Base-by-base conservation (phyloP, 2,888 invertebrate genomes). In the Empis stercorea region DNA sequence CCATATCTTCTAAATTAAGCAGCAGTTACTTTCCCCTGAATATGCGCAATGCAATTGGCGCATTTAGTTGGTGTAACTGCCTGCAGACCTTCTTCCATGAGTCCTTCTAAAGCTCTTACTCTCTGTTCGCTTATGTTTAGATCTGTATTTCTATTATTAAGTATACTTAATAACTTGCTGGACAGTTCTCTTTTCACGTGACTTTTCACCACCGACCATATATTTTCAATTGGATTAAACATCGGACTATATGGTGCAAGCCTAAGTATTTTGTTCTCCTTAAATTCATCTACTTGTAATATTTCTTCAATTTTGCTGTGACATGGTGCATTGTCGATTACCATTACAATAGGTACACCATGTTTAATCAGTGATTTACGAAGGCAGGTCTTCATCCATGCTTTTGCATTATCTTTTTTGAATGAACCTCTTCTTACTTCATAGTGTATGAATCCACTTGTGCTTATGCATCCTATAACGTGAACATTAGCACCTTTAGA, bases 221-320 rank as follows among this genome's bases (percentile, higher is more conserved):
- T 17, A 38, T 38, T 38, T 38, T 38, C 38, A 38, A 38, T 38
- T 10, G 38, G 38, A 38, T 38, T 38, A 16, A 38, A 17, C 38
- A 38, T 38, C 13, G 38, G 10, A 17, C 17, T 17, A 38, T 38
- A 38, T 10, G 38, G 38, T 38, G 10, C 9, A 17, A 38, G 38
- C 13, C 32, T 32, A 32, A 32, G 32, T 32, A 13, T 38, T 17
- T 13, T 16, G 17, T 38, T 38, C 10, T 38, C 38, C 10, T 17
- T 10, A 40, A 40, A 40, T 40, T 23, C 40, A 11, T n/a, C 14
- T 10, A 38, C 44, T 36, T n/a, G 40, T n/a, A 40, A 40, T 10
- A 40, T 11, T 40, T 40, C 40, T 40, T 40, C 40, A 27, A 40
- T 40, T 7, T 40, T 40, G 11, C 23, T 40, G n/a, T 40, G 40